These are phyloP conservation scores for Caenorhabditis sinica DNA, from an alignment of 2,888 invertebrate genomes.

Conservation along the genomic window DNA sequence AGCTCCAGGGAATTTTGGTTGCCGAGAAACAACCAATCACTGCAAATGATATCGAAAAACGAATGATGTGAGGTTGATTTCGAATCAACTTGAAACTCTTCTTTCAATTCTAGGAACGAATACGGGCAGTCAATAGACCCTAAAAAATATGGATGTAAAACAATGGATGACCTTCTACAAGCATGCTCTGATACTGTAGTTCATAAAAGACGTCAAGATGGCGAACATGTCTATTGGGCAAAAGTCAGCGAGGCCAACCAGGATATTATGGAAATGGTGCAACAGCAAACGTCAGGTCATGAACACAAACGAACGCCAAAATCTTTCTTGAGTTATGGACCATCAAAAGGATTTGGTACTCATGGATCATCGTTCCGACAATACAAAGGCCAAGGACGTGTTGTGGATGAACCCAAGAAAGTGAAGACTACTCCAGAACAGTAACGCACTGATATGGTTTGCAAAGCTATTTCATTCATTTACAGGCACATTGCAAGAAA, in stretches of 20 bases:
- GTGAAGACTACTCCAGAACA: conserved; percentile 11
- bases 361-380: conserved; percentile 41
- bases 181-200: conserved; percentile 40
- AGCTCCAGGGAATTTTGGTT: conserved; percentile 26
- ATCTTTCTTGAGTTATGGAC: neutral
- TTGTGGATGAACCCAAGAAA: neutral
- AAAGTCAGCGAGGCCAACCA: conserved; percentile 48
- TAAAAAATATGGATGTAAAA: conserved; percentile 27
- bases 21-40: conserved; percentile 53
- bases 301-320: neutral
- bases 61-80: conserved; percentile 34
- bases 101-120: conserved; percentile 36
- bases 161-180: conserved; percentile 53
- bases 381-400: neutral
- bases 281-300: conserved; percentile 25
- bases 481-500: conserved; percentile 36
- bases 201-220: conserved; percentile 7
- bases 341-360: neutral
- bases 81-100: neutral
- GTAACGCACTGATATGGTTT: neutral
- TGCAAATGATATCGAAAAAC: conserved; percentile 6
- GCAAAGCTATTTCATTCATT: neutral
- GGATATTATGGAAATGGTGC: conserved; percentile 54
- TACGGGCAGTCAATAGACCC: conserved; percentile 32
- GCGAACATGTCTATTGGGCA: conserved; percentile 32